Conservation (phyloP, 2,797 vertebrate species). For the Poecile montanus region DNA sequence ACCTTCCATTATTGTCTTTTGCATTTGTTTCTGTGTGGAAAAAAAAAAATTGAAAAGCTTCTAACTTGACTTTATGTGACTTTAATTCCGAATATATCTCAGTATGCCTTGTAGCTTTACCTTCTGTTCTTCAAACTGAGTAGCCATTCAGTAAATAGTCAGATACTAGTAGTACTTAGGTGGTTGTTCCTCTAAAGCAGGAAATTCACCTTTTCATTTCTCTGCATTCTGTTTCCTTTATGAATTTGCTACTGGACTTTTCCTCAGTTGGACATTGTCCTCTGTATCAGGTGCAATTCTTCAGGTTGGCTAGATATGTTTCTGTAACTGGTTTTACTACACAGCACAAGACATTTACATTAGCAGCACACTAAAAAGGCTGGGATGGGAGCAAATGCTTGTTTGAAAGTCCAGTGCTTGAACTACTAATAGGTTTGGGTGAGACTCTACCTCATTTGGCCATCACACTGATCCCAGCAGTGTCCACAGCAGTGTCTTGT, state of each 20-base stretch:
- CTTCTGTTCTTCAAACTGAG: background rate
- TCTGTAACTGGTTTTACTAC: background rate
- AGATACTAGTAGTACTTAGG: background rate
- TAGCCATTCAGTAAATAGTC: background rate
- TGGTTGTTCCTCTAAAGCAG: background rate
- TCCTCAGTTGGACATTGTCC: background rate
- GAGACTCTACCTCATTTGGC: background rate
- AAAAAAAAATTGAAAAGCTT: background rate
- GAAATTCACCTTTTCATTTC: background rate
- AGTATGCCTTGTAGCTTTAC: background rate
- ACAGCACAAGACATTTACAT: background rate
- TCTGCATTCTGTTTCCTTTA: background rate
- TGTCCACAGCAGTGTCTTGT: background rate
- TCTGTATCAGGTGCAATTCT: background rate
- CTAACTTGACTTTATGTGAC: background rate
- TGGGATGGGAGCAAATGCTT: background rate
- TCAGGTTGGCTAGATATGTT: background rate
- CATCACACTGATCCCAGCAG: background rate
- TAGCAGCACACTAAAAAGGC: background rate
- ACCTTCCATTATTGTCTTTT: background rate
- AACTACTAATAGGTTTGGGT: background rate
- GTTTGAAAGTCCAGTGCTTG: background rate
- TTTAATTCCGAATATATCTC: background rate
- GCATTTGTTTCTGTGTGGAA: background rate
- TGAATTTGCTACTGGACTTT: background rate